Evolutionary conservation across 2,888 invertebrate species (phyloP), one percentile per base, ranked within the genome.

Genomic region (Drosophila multiciliata): DNA sequence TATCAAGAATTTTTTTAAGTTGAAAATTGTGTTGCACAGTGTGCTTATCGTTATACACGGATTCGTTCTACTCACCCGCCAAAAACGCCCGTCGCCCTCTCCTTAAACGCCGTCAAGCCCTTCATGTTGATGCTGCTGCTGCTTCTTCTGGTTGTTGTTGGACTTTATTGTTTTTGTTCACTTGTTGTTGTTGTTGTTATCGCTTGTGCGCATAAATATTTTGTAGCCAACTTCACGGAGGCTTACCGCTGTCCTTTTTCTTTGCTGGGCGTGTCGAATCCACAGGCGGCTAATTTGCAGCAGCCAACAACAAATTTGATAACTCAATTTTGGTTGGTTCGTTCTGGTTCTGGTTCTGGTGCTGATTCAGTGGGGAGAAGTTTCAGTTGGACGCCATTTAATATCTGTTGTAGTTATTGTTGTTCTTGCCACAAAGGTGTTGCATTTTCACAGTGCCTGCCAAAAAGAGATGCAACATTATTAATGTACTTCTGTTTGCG

Each of bases 41-140:
- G 62, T 72, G 0, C 0, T 26, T 26, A 42, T 26, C 52, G 17
- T 55, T 23, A 49, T 33, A 68, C 62, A 49, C 52, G 42, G 54
- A 64, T 71, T 59, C 57, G 66, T 74, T 54, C 38, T 50, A 92
- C 93, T 93, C 84, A 93, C 93, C 93, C 93, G 83, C 92, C 75
- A 63, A 93, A 92, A 66, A 91, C 92, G 72, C 93, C 92, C 66
- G 92, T 83, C 72, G 93, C 93, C 89, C 92, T 93, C 85, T 93
- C 93, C 87, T 93, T 93, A 90, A 93, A 91, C 86, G 93, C 87
- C 80, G 92, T 91, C 90, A 93, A 92, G 86, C 93, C 93, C 91
- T 92, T 92, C 93, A 93, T 93, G 77, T 15, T 73, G 86, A 57
- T 73, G 83, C 67, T 75, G 68, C 62, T 58, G 73, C 60, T 73